These are phyloP conservation scores for Ethmia dodecea DNA, from an alignment of 2,888 invertebrate species.

Conservation along the genomic window DNA sequence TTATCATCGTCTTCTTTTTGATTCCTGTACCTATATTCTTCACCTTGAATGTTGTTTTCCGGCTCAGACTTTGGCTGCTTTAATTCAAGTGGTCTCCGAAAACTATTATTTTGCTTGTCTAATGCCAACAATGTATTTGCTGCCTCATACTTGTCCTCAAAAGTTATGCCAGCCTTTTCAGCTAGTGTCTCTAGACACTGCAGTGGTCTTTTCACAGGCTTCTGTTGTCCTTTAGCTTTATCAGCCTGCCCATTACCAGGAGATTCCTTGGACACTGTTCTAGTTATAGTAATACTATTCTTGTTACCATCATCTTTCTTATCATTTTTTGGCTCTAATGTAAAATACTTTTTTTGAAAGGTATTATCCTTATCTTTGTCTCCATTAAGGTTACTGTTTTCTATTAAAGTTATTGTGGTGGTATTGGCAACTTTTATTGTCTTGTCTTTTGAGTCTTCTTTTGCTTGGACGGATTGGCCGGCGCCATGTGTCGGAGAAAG, in stretches of 20 bases:
- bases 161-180: conserved; percentile 85
- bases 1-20: conserved; percentile 73
- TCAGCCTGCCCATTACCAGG: conserved; percentile 44
- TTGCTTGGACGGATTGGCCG: conserved; percentile 37
- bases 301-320: conserved; percentile 69
- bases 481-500: conserved; percentile 50
- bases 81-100: conserved; percentile 51
- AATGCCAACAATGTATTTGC: conserved; percentile 80
- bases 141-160: conserved; percentile 86
- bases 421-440: conserved; percentile 64
- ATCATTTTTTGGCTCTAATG: conserved; percentile 62
- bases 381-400: conserved; percentile 48
- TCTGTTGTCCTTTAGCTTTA: conserved; percentile 45
- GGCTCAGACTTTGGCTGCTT: conserved; percentile 61
- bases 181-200: conserved; percentile 85
- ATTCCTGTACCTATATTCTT: conserved; percentile 60
- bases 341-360: conserved; percentile 63
- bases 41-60: conserved; percentile 47
- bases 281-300: conserved; percentile 72
- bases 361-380: conserved; percentile 62
- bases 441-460: conserved; percentile 64
- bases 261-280: conserved; percentile 56
- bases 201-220: conserved; percentile 60
- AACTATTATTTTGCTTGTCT: conserved; percentile 79
- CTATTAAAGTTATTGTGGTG: conserved; percentile 65